These are phyloP conservation scores for Plutella xylostella DNA, from an alignment of 2,888 invertebrate genomes.

Conservation along the genomic window DNA sequence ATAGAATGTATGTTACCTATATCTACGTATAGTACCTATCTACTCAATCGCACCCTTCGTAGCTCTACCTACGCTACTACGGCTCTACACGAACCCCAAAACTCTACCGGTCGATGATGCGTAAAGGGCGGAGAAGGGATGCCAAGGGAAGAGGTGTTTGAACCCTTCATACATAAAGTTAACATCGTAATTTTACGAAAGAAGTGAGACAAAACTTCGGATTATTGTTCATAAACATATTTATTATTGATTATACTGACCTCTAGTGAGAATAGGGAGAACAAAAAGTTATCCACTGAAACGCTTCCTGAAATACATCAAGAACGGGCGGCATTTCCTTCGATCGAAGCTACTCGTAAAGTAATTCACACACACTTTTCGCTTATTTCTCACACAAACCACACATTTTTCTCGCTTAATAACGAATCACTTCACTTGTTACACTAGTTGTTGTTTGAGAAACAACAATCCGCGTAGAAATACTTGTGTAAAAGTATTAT, in stretches of 20 bases:
- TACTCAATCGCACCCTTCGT: slow-evolving; percentile 3
- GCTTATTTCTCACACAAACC: slow-evolving; percentile 41
- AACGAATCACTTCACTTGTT: slow-evolving; percentile 31
- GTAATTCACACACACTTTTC: slow-evolving; percentile 40
- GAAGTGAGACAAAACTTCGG: background rate
- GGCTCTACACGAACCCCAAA: slow-evolving; percentile 54
- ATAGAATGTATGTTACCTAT: too few relatives aligned
- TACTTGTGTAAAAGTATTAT: slow-evolving; percentile 61
- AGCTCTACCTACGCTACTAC: slow-evolving; percentile 6
- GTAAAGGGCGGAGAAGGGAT: slow-evolving; percentile 67
- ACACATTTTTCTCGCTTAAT: slow-evolving; percentile 27
- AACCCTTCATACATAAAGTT: slow-evolving; percentile 32
- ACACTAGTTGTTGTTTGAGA: slow-evolving; percentile 33
- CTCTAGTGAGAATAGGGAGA: slow-evolving; percentile 63
- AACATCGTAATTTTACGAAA: too few relatives aligned
- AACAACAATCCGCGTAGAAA: slow-evolving; percentile 54
- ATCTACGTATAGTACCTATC: too few relatives aligned
- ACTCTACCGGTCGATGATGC: slow-evolving; percentile 68
- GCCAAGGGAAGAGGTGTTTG: slow-evolving; percentile 64
- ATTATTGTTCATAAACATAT: slow-evolving; percentile 5
- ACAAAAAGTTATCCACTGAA: slow-evolving; percentile 64
- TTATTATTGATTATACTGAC: slow-evolving; percentile 49
- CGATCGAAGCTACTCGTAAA: slow-evolving; percentile 62
- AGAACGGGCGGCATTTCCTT: slow-evolving; percentile 56
- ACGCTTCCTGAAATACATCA: slow-evolving; percentile 63